These are phyloP conservation scores for Lepus oiostolus DNA, from an alignment of 2,797 vertebrate genomes.

Conservation along the genomic window DNA sequence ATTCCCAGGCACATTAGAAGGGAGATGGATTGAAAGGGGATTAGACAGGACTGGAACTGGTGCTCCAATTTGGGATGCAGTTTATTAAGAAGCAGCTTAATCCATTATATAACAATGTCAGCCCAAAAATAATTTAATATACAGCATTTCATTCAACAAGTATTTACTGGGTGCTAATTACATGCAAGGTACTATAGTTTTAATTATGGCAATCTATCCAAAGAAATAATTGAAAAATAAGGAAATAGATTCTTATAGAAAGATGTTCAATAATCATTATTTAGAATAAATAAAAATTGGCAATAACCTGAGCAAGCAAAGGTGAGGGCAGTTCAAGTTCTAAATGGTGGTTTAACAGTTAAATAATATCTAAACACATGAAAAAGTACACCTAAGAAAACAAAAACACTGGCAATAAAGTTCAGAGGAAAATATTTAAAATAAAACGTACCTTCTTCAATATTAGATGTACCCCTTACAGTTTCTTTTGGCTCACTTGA, in stretches of 20 bases:
- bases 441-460: conserved; percentile 90
- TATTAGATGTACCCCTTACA: conserved; percentile 67
- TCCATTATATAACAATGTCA: too few species aligned
- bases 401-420: neutral
- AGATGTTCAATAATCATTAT: conserved; percentile 17
- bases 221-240: conserved; percentile 15
- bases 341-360: neutral
- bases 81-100: too few species aligned
- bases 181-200: conserved; percentile 6
- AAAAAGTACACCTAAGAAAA: conserved; percentile 26
- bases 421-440: conserved; percentile 47
- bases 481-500: conserved; percentile 83
- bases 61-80: too few species aligned
- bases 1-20: too few species aligned
- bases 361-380: neutral
- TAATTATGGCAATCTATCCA: conserved; percentile 26
- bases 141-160: conserved; percentile 29
- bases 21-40: too few species aligned
- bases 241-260: conserved; percentile 35
- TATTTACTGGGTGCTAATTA: conserved; percentile 16
- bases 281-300: conserved; percentile 9
- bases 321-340: neutral
- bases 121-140: neutral
- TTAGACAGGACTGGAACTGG: too few species aligned
- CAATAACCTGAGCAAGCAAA: neutral